Percentiles rank a stretch among this genome's conserved stretches.
These are phyloP conservation scores for Limnodromus scolopaceus DNA, from an alignment of 2,797 vertebrate genomes.

Conservation along the genomic window DNA sequence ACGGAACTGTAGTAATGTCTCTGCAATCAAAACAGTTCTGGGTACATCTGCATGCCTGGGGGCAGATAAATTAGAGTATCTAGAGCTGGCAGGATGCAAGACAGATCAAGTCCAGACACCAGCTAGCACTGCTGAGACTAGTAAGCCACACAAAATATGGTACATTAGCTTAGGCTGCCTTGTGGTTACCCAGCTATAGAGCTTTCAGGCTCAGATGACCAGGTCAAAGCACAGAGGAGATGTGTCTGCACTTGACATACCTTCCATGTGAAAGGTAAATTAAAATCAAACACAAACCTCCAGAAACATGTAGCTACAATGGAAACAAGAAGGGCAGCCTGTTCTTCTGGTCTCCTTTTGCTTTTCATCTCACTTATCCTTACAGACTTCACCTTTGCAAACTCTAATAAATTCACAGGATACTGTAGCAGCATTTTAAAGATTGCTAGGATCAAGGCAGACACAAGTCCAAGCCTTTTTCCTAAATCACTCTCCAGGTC, in stretches of 20 bases:
- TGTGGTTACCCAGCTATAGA: not conserved
- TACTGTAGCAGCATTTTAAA: not conserved
- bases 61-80: constrained; percentile 44
- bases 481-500: not conserved
- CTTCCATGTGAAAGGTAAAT: constrained; percentile 42
- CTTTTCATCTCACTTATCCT: constrained; percentile 33
- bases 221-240: constrained; percentile 37
- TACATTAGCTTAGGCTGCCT: not conserved
- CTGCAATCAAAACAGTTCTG: constrained; percentile 55
- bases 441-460: not conserved
- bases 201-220: constrained; percentile 13
- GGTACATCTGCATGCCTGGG: constrained; percentile 13
- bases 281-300: constrained; percentile 32
- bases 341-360: constrained; percentile 55
- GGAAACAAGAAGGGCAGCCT: constrained; percentile 40
- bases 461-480: not conserved
- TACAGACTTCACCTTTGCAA: not conserved
- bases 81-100: constrained; percentile 19
- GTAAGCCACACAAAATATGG: not conserved
- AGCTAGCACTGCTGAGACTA: not conserved
- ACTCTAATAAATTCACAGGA: not conserved
- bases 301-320: constrained; percentile 39
- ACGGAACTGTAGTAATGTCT: constrained; percentile 60
- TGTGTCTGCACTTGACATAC: constrained; percentile 15
- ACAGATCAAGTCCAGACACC: constrained; percentile 41